Percentiles rank a stretch among this genome's conserved stretches.
phyloP scores from a whole-genome alignment of 2,888 invertebrate species.

The Ectemnius cavifrons region DNA sequence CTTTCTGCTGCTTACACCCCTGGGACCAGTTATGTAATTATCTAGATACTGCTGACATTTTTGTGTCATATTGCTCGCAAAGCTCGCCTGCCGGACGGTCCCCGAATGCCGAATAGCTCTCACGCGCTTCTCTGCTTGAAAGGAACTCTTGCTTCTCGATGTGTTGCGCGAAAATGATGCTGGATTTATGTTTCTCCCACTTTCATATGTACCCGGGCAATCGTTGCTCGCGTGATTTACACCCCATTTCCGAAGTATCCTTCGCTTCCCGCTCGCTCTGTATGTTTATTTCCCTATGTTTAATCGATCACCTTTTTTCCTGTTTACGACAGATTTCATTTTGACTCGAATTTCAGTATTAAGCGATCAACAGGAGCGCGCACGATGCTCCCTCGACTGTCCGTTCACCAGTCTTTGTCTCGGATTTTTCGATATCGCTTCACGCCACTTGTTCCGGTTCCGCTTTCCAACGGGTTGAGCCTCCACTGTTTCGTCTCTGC shows the following conservation, averaged over 20 bases:
- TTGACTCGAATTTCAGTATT: background rate
- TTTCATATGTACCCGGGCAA: background rate
- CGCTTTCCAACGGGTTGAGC: too few species aligned
- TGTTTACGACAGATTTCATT: background rate
- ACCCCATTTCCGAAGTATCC: background rate
- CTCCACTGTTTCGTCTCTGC: slow-evolving; percentile 3
- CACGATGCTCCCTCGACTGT: too few species aligned
- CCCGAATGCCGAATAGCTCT: slow-evolving; percentile 30
- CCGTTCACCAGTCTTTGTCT: too few species aligned
- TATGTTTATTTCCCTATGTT: too few species aligned
- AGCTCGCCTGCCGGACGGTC: slow-evolving; percentile 22
- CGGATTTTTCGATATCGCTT: slow-evolving; percentile 2
- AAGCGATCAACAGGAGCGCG: background rate
- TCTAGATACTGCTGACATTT: slow-evolving; percentile 72
- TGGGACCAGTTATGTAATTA: slow-evolving; percentile 73
- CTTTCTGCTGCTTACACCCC: slow-evolving; percentile 64
- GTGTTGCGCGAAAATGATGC: background rate
- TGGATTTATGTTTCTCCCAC: background rate
- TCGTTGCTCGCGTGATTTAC: background rate
- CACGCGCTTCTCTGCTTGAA: background rate
- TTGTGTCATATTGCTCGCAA: slow-evolving; percentile 67
- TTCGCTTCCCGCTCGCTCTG: background rate
- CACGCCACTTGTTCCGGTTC: background rate
- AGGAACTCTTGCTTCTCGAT: background rate
- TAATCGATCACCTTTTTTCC: background rate